Conservation (phyloP, 2,797 vertebrate genomes). For the Microtus agrestis region DNA sequence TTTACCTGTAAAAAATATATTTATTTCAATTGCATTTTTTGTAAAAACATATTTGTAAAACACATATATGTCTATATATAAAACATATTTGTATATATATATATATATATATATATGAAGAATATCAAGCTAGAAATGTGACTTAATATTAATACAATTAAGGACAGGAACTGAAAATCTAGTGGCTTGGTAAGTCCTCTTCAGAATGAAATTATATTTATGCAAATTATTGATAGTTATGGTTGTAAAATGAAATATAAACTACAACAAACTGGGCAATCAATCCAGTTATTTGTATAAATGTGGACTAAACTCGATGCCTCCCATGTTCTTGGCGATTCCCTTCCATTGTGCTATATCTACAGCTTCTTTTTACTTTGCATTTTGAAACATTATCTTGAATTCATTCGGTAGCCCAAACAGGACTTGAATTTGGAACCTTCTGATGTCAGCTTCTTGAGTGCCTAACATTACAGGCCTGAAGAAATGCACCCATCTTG, state of each 20-base stretch:
- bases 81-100: neutral
- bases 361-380: neutral
- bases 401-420: too few relatives aligned
- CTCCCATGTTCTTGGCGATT: neutral
- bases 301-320: neutral
- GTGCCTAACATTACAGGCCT: neutral
- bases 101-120: neutral
- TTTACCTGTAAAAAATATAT: constrained; percentile 53
- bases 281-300: neutral
- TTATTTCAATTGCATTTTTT: neutral
- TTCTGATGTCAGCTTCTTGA: neutral
- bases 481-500: neutral
- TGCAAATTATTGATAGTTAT: neutral
- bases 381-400: too few relatives aligned
- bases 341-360: too few relatives aligned
- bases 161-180: constrained; percentile 1
- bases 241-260: neutral
- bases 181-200: constrained; percentile 1
- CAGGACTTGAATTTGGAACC: neutral
- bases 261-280: neutral
- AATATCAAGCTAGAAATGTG: neutral
- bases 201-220: neutral
- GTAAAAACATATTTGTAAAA: neutral
- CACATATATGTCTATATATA: neutral
- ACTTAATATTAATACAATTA: constrained; percentile 37